Evolutionary conservation across 1,140 invertebrate genomes (phyloP).

Genomic region (Neuroterus valhalla): DNA sequence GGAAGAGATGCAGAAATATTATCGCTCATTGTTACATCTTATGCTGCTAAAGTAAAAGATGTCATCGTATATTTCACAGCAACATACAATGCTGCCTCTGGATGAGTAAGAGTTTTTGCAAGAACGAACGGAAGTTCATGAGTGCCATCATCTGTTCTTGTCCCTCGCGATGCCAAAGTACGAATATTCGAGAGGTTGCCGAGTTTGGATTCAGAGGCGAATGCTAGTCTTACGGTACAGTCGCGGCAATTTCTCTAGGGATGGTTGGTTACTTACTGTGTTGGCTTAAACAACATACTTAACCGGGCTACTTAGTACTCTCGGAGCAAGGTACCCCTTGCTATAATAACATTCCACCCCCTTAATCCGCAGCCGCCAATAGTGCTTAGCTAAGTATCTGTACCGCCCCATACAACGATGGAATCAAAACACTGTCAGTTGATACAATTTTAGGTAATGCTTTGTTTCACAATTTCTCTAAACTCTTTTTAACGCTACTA

Average conservation of each 20-base stretch:
- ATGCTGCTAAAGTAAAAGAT: too few relatives aligned
- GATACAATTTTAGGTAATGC: conserved; percentile 62
- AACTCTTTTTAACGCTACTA: too few relatives aligned
- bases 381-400: conserved; percentile 61
- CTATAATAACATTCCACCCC: conserved; percentile 75
- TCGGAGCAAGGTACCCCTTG: conserved; percentile 68
- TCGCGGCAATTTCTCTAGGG: conserved; percentile 66
- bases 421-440: conserved; percentile 67
- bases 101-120: conserved; percentile 28
- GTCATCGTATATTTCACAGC: too few relatives aligned
- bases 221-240: conserved; percentile 45
- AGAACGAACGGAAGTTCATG: conserved; percentile 40
- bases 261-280: conserved; percentile 72
- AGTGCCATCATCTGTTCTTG: conserved; percentile 63
- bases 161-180: conserved; percentile 54
- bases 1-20: too few relatives aligned
- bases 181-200: conserved; percentile 54
- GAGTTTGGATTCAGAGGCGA: background rate
- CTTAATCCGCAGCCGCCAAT: conserved; percentile 66
- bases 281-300: conserved; percentile 76
- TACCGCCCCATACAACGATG: conserved; percentile 41
- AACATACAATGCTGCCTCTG: background rate
- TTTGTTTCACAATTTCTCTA: conserved; percentile 46
- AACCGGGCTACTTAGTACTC: conserved; percentile 73
- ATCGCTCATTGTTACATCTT: too few relatives aligned